Conservation (phyloP, 2,113 vertebrate species). For the Ploceus nigricollis region DNA sequence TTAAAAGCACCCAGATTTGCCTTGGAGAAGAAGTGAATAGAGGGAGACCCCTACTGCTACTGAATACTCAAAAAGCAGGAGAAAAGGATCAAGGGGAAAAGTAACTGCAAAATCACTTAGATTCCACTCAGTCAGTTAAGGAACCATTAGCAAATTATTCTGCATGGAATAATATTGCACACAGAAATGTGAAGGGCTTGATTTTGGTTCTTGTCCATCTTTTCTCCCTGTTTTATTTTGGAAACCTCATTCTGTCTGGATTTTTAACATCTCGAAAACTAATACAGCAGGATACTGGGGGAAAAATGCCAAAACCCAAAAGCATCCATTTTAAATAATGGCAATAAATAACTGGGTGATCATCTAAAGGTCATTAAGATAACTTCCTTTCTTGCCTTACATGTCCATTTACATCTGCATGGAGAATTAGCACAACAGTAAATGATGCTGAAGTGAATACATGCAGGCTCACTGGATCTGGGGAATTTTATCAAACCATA, state of each 20-base stretch:
- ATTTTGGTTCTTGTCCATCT: neutral
- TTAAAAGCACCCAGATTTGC: neutral
- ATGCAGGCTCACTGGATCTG: neutral
- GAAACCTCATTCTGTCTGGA: neutral
- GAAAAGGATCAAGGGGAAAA: neutral
- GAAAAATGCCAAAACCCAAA: rapidly evolving
- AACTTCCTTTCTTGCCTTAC: neutral
- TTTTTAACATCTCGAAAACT: neutral
- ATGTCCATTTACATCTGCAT: neutral
- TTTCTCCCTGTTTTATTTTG: neutral
- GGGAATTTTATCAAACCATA: neutral
- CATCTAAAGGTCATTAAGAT: neutral
- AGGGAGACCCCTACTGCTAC: neutral
- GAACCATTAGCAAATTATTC: neutral
- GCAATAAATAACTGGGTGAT: neutral
- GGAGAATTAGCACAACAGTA: neutral
- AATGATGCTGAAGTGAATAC: neutral
- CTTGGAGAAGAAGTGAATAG: neutral
- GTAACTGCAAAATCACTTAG: neutral
- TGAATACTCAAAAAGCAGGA: neutral
- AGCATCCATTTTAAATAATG: neutral
- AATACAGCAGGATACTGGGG: neutral
- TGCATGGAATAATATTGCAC: neutral
- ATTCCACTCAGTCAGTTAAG: neutral
- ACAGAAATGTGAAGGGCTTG: neutral